Base-by-base conservation (phyloP, 2,888 invertebrate genomes). In the Papilio gigon region DNA sequence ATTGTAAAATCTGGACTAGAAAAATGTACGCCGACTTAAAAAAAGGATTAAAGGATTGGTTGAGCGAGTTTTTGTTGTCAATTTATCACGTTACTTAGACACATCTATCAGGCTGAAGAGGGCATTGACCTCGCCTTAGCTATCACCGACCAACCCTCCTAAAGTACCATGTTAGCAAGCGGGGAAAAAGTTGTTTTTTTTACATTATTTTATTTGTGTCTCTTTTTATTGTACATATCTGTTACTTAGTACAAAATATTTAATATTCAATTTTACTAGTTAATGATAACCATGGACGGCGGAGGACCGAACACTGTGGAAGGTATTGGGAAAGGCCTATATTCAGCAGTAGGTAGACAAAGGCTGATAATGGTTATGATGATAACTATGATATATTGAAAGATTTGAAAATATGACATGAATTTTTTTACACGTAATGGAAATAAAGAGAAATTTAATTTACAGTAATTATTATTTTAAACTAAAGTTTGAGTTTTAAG, bases 71-170 rank as follows among this genome's bases (percentile, higher is more conserved):
- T 65, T 40, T 65, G 65, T 56, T 42, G 56, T 56, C 56, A 65
- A 65, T 65, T 65, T 65, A 65, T 65, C 40, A 40, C 40, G 27
- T 30, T 40, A 65, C 53, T 50, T 20, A 33, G 17, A 27, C 1
- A 22, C 56, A 65, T 65, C 56, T n/a, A 42, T 65, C 56, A 53
- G 63, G 56, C 56, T 53, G 14, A 35, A 50, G 30, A 65, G 40
- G 56, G 27, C 65, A 22, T 2, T 30, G 40, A 40, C 22, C 56
- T 42, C 56, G 22, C 6, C 64, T 56, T 56, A 40, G 42, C 56
- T 14, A 65, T 40, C 42, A 27, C 56, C 30, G 17, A 30, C 33
- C 9, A 33, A 61, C 65, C 25, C 56, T 56, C 40, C 65, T 56
- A 50, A 17, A 30, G 53, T 56, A 30, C 30, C n/a, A 56, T 30